Evolutionary conservation across 2,797 vertebrate genomes (phyloP), one percentile per base, ranked within the genome.

Genomic region (Philypnodon macrostomus): DNA sequence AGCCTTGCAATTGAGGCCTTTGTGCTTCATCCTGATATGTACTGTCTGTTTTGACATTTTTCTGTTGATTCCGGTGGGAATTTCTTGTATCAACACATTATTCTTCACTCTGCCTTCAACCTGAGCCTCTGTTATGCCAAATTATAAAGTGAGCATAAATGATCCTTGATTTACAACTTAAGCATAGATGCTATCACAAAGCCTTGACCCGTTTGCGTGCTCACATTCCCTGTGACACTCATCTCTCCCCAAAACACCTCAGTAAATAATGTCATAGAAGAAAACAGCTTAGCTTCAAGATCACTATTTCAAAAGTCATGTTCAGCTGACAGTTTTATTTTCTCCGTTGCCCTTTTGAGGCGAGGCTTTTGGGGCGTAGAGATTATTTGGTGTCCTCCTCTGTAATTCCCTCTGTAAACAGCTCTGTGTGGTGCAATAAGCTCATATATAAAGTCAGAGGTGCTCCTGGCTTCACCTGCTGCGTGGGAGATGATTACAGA

Each of bases 341-440:
- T 36, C 27, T 29, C n/a, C n/a, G n/a, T n/a, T 44, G 11, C 21
- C 1, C 52, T 66, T 78, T 44, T 26, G 31, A 74, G 60, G 68
- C 40, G 15, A 70, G 57, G 67, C 73, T 81, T 74, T 46, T 29
- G 9, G 27, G 34, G 72, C 69, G 69, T 44, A 77, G 73, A 80
- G 82, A 83, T 86, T 77, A 83, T 81, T 67, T 74, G 63, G 78
- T 59, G 67, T 71, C 77, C 61, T 77, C 76, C 73, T 82, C 78
- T 80, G 81, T 86, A 85, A 81, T 83, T 87, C 85, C 63, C 64
- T 77, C 74, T 73, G 80, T 84, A 86, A 87, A 88, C 86, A 85
- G 75, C 58, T 84, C 61, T 78, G n/a, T n/a, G n/a, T n/a, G 77
- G 48, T 58, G 67, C 64, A 79, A 82, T 78, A 55, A 75, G 77